A percentile compares a stretch with the other conserved stretches of the same genome.
Evolutionary conservation across 2,797 vertebrate genomes (phyloP).

Genomic region (Cuniculus paca): DNA sequence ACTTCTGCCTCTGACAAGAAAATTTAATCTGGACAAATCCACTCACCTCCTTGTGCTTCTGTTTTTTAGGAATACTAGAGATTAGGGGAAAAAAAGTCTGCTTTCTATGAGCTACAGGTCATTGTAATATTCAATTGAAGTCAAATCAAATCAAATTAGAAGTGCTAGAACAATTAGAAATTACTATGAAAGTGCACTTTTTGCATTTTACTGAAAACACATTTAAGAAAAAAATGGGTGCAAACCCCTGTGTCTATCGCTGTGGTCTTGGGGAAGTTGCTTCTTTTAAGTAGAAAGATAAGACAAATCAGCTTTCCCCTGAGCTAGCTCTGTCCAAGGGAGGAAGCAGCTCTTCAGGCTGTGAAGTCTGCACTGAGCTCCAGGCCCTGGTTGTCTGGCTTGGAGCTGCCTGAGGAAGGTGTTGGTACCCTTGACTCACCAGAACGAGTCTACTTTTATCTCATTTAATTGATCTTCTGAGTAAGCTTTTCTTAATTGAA

Average conservation of each 20-base stretch:
- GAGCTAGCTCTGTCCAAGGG: not conserved
- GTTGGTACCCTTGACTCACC: not conserved
- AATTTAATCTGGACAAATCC: not conserved
- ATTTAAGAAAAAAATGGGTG: not conserved
- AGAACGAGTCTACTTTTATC: not conserved
- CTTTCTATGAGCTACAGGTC: not conserved
- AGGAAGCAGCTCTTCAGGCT: not conserved
- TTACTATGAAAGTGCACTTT: not conserved
- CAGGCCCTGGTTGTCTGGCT: not conserved
- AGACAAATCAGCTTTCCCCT: not conserved
- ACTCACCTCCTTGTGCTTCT: not conserved
- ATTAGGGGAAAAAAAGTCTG: not conserved
- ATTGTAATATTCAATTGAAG: conserved; percentile 24
- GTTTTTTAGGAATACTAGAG: not conserved
- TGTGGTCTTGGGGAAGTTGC: not conserved
- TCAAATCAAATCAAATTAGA: conserved; percentile 5
- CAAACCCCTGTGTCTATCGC: not conserved
- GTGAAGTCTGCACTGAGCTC: not conserved
- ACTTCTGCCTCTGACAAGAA: not conserved
- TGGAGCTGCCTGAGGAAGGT: not conserved
- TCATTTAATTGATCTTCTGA: not conserved
- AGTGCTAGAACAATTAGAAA: conserved; percentile 15
- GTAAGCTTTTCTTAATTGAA: conserved; percentile 25
- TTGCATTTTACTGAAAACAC: not conserved
- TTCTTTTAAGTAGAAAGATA: not conserved